phyloP scores from a whole-genome alignment of 2,797 vertebrate genomes.

The Acropternis orthonyx region DNA sequence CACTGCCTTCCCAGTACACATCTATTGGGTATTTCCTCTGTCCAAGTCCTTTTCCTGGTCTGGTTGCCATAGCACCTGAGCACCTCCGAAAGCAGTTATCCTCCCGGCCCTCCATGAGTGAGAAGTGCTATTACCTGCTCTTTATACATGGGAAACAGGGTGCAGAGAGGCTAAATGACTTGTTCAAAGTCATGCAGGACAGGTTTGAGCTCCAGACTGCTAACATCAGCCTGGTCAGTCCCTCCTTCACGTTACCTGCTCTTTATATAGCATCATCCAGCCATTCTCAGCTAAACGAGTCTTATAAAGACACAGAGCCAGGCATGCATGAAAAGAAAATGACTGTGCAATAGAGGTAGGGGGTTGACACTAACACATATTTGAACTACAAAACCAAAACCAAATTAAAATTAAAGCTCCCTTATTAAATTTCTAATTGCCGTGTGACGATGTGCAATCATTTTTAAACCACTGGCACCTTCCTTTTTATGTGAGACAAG shows the following conservation, averaged over 20 bases:
- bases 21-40: background rate
- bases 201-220: background rate
- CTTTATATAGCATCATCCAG: background rate
- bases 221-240: background rate
- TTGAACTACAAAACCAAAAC: slow-evolving; percentile 26
- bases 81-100: background rate
- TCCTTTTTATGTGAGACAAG: slow-evolving; percentile 45
- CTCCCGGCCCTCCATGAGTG: rapidly evolving
- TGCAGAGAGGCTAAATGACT: background rate
- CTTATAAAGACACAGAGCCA: background rate
- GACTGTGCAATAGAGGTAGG: background rate
- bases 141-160: background rate
- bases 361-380: background rate
- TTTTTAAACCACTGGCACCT: slow-evolving; percentile 42
- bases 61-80: background rate
- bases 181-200: background rate
- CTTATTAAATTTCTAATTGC: slow-evolving; percentile 70
- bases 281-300: background rate
- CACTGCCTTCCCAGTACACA: background rate
- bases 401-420: slow-evolving; percentile 70
- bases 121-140: background rate
- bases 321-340: slow-evolving; percentile 3
- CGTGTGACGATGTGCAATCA: slow-evolving; percentile 10
- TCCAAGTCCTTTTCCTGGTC: background rate
- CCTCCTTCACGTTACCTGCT: background rate